Percentiles rank a stretch among this genome's conserved stretches.
phyloP scores from a whole-genome alignment of 92 coral and sea anemone genomes.

The Paramuricea clavata region DNA sequence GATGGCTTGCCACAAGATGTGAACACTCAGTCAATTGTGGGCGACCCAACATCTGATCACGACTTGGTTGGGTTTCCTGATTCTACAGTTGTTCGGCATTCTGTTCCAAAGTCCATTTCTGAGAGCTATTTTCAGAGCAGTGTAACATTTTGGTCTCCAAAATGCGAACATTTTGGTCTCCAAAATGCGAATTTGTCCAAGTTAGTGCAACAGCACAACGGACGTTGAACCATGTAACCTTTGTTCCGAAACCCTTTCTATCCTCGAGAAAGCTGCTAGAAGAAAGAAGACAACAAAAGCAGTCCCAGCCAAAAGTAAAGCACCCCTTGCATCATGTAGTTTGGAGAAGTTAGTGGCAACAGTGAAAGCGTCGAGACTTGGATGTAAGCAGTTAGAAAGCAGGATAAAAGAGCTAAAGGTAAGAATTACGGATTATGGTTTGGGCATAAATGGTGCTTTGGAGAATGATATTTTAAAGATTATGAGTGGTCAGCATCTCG shows the following conservation, averaged over 20 bases:
- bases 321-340: no score
- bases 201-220: neutral
- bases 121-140: neutral
- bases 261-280: neutral
- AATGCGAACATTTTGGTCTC: neutral
- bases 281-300: neutral
- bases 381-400: no score
- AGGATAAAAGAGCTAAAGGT: no score
- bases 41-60: neutral
- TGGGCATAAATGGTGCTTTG: no score
- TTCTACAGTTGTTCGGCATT: slow-evolving; percentile 7
- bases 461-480: no score
- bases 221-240: neutral
- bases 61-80: neutral
- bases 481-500: no score
- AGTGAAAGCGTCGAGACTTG: no score
- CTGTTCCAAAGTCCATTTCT: neutral
- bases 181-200: neutral
- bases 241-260: no score
- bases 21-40: neutral
- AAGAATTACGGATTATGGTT: no score
- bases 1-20: slow-evolving; percentile 30
- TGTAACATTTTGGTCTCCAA: neutral
- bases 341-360: no score
- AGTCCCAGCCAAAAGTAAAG: slow-evolving; percentile 7